phyloP scores from a whole-genome alignment of 2,888 invertebrate genomes.

The Eutolmus rufibarbis region DNA sequence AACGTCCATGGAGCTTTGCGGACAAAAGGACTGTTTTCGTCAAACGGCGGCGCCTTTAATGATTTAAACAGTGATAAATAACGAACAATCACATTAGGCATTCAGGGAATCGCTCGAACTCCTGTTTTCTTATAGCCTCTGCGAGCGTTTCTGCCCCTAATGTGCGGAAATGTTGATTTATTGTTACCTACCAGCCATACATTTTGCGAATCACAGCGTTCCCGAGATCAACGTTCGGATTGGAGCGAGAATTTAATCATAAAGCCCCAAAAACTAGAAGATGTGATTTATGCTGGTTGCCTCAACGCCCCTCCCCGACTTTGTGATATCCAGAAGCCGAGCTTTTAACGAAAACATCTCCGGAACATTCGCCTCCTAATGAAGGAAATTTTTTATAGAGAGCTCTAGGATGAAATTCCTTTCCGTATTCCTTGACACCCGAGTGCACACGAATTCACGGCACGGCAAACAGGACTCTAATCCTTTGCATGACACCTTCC shows the following conservation, averaged over 20 bases:
- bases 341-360: background rate
- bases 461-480: background rate
- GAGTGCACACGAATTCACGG: slow-evolving; percentile 31
- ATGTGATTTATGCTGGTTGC: slow-evolving; percentile 12
- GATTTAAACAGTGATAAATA: background rate
- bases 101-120: background rate
- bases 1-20: background rate
- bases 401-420: background rate
- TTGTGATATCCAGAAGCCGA: background rate
- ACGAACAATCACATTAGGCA: background rate
- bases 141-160: background rate
- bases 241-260: slow-evolving; percentile 10
- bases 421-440: slow-evolving; percentile 6
- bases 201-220: background rate
- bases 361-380: slow-evolving; percentile 6
- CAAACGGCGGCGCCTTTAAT: background rate
- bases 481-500: slow-evolving; percentile 28
- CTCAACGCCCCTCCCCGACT: background rate
- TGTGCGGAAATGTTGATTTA: background rate
- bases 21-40: background rate
- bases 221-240: background rate
- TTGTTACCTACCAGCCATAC: background rate
- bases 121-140: background rate
- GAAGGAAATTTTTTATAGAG: slow-evolving; percentile 31
- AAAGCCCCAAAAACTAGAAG: slow-evolving; percentile 1